Percentiles rank a stretch among this genome's conserved stretches.
Conservation (phyloP, 2,113 vertebrate species). For the Halcyon senegalensis region DNA sequence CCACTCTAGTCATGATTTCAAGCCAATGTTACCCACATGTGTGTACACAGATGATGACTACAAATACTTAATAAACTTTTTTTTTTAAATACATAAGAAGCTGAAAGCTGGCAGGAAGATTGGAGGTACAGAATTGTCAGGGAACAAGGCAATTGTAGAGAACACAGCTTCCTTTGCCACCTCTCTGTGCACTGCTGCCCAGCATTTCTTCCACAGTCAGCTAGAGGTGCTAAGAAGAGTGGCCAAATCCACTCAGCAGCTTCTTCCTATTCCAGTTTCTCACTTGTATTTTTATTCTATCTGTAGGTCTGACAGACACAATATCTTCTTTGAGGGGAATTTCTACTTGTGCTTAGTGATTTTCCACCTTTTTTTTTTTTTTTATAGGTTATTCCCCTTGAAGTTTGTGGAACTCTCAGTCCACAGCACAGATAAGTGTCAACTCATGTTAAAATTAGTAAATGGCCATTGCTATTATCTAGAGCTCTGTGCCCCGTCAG, state of each 20-base stretch:
- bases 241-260: not conserved
- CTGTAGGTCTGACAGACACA: not conserved
- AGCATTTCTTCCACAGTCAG: not conserved
- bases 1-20: not conserved
- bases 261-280: not conserved
- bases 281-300: not conserved
- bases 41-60: not conserved
- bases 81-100: not conserved
- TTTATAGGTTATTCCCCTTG: slow-evolving; percentile 67
- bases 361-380: not conserved
- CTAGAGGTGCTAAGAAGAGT: not conserved
- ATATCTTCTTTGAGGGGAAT: not conserved
- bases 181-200: not conserved
- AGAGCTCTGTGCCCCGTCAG: slow-evolving; percentile 58
- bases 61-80: not conserved
- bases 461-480: slow-evolving; percentile 68
- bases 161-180: not conserved
- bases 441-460: slow-evolving; percentile 63
- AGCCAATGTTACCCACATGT: not conserved
- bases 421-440: slow-evolving; percentile 41
- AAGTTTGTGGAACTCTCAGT: slow-evolving; percentile 71
- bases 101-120: not conserved
- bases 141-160: not conserved
- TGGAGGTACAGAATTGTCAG: not conserved
- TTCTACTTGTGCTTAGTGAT: not conserved